Conservation (phyloP, 2,113 vertebrate genomes). For the Coptodon bakossiorum region DNA sequence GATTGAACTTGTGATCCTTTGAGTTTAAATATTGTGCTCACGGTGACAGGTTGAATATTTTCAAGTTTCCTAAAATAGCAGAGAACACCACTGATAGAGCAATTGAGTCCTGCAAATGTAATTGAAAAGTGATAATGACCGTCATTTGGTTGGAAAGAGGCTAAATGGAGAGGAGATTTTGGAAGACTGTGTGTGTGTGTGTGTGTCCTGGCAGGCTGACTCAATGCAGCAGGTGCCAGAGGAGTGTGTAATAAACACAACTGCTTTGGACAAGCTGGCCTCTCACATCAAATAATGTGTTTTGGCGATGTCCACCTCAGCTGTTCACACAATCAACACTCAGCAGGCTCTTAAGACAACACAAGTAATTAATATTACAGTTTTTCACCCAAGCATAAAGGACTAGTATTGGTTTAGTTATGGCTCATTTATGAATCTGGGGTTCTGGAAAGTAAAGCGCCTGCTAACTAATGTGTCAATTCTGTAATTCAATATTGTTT, state of each 20-base stretch:
- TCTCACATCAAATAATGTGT: conserved; percentile 67
- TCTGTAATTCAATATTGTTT: background rate
- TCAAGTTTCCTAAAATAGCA: background rate
- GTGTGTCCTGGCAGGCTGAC: conserved; percentile 41
- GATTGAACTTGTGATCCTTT: background rate
- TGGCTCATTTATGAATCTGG: background rate
- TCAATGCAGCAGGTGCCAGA: conserved; percentile 62
- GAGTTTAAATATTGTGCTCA: background rate
- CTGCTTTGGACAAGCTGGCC: conserved; percentile 71
- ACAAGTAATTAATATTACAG: background rate
- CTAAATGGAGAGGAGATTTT: conserved; percentile 31
- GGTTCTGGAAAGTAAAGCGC: background rate
- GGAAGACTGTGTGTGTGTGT: background rate
- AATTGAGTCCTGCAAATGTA: conserved; percentile 21
- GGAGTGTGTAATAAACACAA: conserved; percentile 70
- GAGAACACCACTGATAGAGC: background rate
- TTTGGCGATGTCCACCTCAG: conserved; percentile 63
- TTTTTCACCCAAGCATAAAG: background rate
- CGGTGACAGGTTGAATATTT: background rate
- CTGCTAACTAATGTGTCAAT: background rate
- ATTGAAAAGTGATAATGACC: conserved; percentile 46
- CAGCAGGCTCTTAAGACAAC: conserved; percentile 29
- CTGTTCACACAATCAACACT: conserved; percentile 40
- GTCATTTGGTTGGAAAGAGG: conserved; percentile 32
- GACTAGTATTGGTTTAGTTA: background rate